Evolutionary conservation across 92 coral and sea anemone genomes (phyloP).

Genomic region (Galaxea fascicularis): DNA sequence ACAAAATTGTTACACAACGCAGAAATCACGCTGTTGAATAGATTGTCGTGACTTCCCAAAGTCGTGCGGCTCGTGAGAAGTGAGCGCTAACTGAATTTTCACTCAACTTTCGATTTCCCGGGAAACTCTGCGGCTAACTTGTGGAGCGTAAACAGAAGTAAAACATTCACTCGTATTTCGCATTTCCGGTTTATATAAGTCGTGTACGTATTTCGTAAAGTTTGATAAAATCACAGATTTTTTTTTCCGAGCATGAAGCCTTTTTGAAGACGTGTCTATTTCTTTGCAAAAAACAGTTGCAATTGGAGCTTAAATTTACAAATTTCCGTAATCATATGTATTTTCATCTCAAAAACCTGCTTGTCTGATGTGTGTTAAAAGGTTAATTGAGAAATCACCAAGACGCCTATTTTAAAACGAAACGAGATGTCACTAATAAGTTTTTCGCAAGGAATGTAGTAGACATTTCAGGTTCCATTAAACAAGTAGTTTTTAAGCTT

Average conservation of each 20-base stretch:
- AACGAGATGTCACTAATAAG: not conserved
- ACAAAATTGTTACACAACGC: not conserved
- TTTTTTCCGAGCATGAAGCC: not conserved
- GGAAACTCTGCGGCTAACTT: constrained; percentile 15
- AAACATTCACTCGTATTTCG: constrained; percentile 1
- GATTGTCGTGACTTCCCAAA: constrained; percentile 34
- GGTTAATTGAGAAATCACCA: constrained; percentile 44
- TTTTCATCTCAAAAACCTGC: constrained; percentile 22
- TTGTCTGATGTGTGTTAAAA: constrained; percentile 31
- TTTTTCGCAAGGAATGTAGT: not conserved
- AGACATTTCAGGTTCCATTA: not conserved
- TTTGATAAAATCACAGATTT: constrained; percentile 6
- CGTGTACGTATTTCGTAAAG: not conserved
- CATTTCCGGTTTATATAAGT: constrained; percentile 37
- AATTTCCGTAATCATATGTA: constrained; percentile 3
- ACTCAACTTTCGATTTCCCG: constrained; percentile 28
- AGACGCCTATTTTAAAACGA: constrained; percentile 33
- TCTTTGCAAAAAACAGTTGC: not conserved
- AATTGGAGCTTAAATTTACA: constrained; percentile 3
- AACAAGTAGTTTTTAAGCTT: constrained; percentile 6
- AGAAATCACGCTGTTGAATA: not conserved
- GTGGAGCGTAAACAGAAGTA: not conserved
- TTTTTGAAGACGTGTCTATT: not conserved
- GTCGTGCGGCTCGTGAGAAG: not conserved
- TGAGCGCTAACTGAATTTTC: not conserved